Percentiles rank a stretch among this genome's conserved stretches.
Conservation (phyloP, 2,113 vertebrate species). For the Epinephelus fuscoguttatus region DNA sequence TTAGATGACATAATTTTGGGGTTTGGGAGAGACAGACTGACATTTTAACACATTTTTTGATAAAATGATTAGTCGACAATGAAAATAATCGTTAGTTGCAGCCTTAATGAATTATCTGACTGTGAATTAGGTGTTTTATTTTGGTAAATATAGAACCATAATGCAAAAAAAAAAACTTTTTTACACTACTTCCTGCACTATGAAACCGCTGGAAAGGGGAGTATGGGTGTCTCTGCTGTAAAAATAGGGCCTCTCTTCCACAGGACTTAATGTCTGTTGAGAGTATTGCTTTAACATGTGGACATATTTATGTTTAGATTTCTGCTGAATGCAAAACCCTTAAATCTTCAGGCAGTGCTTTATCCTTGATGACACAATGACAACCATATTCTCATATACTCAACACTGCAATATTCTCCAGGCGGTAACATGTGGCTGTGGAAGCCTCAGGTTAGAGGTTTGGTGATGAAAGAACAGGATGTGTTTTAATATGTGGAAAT, state of each 20-base stretch:
- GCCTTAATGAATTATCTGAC: slow-evolving; percentile 13
- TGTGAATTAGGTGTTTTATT: slow-evolving; percentile 41
- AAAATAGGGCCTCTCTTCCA: slow-evolving; percentile 46
- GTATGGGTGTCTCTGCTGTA: slow-evolving; percentile 11
- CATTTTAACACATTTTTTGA: too few relatives aligned
- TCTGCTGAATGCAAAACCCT: slow-evolving; percentile 12
- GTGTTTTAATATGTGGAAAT: not conserved
- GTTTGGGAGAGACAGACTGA: too few relatives aligned
- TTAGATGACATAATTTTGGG: too few relatives aligned
- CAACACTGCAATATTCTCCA: slow-evolving; percentile 2
- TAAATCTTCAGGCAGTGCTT: slow-evolving; percentile 20
- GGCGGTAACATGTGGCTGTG: not conserved
- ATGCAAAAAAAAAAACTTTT: slow-evolving; percentile 27
- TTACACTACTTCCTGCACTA: slow-evolving; percentile 7
- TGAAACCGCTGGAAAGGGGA: slow-evolving; percentile 18
- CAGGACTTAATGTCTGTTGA: slow-evolving; percentile 44
- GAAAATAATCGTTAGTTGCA: not conserved
- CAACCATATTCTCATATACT: slow-evolving; percentile 7
- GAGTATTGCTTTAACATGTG: slow-evolving; percentile 43
- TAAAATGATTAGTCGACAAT: too few relatives aligned
- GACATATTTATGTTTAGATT: slow-evolving; percentile 62
- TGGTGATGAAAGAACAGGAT: slow-evolving; percentile 8
- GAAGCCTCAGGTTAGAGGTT: not conserved
- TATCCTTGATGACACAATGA: slow-evolving; percentile 23
- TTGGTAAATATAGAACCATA: slow-evolving; percentile 18